These are phyloP conservation scores for Onychomys torridus DNA, from an alignment of 2,797 vertebrate species.

Conservation along the genomic window DNA sequence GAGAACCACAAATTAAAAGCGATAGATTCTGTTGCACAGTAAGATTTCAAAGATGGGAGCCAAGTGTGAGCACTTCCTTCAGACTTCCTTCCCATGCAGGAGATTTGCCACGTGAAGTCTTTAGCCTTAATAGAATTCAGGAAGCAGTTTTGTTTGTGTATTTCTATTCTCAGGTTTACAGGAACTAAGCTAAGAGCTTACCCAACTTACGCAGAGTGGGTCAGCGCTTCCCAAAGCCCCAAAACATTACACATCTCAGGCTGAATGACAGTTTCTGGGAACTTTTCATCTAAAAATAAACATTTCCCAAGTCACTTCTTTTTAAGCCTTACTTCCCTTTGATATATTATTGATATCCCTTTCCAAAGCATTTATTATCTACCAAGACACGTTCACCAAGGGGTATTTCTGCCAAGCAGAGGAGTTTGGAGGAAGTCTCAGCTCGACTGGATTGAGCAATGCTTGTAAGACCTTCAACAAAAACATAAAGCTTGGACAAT, in stretches of 20 bases:
- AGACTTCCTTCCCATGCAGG: not conserved
- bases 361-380: not conserved
- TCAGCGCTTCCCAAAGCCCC: not conserved
- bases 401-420: not conserved
- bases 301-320: not conserved
- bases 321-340: not conserved
- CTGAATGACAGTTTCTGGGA: not conserved
- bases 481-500: not conserved
- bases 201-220: not conserved
- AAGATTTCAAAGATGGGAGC: not conserved
- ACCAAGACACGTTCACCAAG: not conserved
- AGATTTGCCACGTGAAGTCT: not conserved
- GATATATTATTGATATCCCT: not conserved
- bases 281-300: conserved; percentile 28
- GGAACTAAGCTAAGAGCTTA: not conserved
- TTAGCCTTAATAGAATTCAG: conserved; percentile 2
- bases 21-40: not conserved
- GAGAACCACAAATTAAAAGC: conserved; percentile 26
- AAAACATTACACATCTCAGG: not conserved
- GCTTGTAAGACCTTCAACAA: not conserved
- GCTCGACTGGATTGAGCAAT: not conserved
- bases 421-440: not conserved
- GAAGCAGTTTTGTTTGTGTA: not conserved
- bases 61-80: not conserved
- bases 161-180: not conserved